A percentile compares a stretch with the other conserved stretches of the same genome.
Evolutionary conservation across 37 sponge, comb jelly and placozoan species (phyloP).

Genomic region (Lycopodina hypogea): DNA sequence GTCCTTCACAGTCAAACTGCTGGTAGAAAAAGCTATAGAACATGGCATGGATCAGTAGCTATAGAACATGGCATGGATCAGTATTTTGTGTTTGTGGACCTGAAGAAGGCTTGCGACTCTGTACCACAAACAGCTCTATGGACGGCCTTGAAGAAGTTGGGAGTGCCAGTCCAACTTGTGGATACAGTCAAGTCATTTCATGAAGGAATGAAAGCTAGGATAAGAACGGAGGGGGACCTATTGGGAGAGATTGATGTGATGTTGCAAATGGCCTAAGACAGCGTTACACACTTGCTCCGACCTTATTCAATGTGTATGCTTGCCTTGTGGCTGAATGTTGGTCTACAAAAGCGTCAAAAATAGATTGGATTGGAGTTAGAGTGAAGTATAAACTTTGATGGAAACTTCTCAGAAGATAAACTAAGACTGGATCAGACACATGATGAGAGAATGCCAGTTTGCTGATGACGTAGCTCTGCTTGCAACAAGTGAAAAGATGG

Average conservation of each 20-base stretch:
- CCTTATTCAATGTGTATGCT: too few relatives aligned
- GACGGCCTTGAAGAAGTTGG: too few relatives aligned
- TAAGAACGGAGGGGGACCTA: slow-evolving; percentile 4
- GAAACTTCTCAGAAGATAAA: slow-evolving; percentile 28
- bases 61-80: background rate
- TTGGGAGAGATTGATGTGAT: slow-evolving; percentile 6
- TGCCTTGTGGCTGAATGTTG: background rate
- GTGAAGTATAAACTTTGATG: too few relatives aligned
- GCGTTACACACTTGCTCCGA: slow-evolving; percentile 30
- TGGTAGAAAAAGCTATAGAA: slow-evolving; percentile 13
- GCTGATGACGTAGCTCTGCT: too few relatives aligned
- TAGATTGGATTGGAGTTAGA: slow-evolving; percentile 18
- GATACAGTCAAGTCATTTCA: too few relatives aligned
- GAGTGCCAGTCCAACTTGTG: too few relatives aligned
- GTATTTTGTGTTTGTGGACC: slow-evolving; percentile 1
- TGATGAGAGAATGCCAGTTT: slow-evolving; percentile 4
- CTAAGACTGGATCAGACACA: slow-evolving; percentile 10
- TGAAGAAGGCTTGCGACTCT: too few relatives aligned
- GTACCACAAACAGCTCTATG: too few relatives aligned
- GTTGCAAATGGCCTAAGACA: slow-evolving; percentile 45
- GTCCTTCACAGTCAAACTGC: background rate
- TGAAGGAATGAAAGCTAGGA: too few relatives aligned
- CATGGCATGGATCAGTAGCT: too few relatives aligned
- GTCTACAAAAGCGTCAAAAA: background rate
- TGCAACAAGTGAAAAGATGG: too few relatives aligned